Base-by-base conservation (phyloP, 2,113 vertebrate genomes). In the Salvelinus namaycush region DNA sequence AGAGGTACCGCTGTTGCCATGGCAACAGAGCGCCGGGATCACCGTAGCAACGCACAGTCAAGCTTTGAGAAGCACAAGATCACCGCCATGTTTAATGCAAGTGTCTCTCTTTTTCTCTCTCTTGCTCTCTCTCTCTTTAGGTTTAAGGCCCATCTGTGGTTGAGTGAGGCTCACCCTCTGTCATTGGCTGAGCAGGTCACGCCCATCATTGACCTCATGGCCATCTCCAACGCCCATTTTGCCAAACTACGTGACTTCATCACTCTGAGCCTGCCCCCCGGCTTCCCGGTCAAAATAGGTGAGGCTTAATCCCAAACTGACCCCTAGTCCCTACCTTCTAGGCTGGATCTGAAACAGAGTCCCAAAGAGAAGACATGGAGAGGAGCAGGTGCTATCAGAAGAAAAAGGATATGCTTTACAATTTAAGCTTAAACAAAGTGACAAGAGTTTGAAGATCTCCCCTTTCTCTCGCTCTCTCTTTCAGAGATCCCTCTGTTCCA, bases 181-280 rank as follows among this genome's bases (percentile, higher is more conserved):
- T 95, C 94, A 3, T 82, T 95, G 83, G 92, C 92, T 1, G 93
- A 95, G 84, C 94, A 95, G 86, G 94, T 95, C 83, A 94, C 93
- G 0, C 94, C 94, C 77, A 95, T 95, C 85, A 94, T 95, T 24
- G 94, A 95, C 90, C 94, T 95, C 81, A 95, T 95, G 94, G 94
- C 94, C 65, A 95, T 95, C 73, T 94, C 94, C 29, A 94, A 95
- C 0, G 93, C 93, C 54, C 94, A 95, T 87, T 95, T 95, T 77
- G 94, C 94, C 72, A 95, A 95, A 82, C 86, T 95, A 73, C 90
- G 94, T 3, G 94, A 95, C 82, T 95, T 95, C 83, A 95, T 95
- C 87, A 94, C 93, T 22, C 85, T 95, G 68, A 91, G 92, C 62
- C 88, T 95, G 29, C 94, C 94, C 0, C 93, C 94, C 12, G 93